A percentile compares a stretch with the other conserved stretches of the same genome.
Conservation (phyloP, 2,113 vertebrate genomes). For the Pardalotus punctatus region DNA sequence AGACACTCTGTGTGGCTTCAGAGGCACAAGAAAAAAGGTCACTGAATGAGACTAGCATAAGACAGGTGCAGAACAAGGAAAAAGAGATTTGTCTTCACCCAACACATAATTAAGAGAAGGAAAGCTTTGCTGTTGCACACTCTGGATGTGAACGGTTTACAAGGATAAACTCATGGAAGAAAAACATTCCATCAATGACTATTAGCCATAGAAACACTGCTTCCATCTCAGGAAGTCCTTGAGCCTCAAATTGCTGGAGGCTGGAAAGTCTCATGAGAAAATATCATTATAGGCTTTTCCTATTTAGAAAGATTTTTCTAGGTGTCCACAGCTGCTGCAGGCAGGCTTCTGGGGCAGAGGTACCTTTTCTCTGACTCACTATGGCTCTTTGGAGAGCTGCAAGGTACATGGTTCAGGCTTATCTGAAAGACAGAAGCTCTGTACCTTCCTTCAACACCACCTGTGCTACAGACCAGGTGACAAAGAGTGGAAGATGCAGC, state of each 20-base stretch:
- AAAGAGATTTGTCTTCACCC: background rate
- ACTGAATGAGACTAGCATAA: background rate
- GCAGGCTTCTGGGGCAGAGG: background rate
- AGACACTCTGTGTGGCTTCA: background rate
- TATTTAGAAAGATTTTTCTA: background rate
- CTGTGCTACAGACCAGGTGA: background rate
- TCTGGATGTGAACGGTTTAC: background rate
- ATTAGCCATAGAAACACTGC: background rate
- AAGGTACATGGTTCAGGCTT: background rate
- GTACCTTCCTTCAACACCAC: background rate
- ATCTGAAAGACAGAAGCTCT: background rate
- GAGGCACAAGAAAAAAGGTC: background rate
- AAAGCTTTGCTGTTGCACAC: background rate
- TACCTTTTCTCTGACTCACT: background rate
- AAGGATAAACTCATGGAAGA: background rate
- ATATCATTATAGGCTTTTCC: background rate
- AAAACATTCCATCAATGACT: background rate
- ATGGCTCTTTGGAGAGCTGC: background rate
- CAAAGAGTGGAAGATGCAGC: background rate
- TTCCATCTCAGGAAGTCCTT: conserved; percentile 19
- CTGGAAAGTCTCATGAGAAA: background rate
- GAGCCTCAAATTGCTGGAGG: background rate
- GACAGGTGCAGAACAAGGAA: background rate
- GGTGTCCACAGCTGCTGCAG: background rate
- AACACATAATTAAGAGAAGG: background rate